Percentiles rank a stretch among this genome's conserved stretches.
These are phyloP conservation scores for Enteromius radiatus DNA, from an alignment of 2,797 vertebrate species.

Conservation along the genomic window DNA sequence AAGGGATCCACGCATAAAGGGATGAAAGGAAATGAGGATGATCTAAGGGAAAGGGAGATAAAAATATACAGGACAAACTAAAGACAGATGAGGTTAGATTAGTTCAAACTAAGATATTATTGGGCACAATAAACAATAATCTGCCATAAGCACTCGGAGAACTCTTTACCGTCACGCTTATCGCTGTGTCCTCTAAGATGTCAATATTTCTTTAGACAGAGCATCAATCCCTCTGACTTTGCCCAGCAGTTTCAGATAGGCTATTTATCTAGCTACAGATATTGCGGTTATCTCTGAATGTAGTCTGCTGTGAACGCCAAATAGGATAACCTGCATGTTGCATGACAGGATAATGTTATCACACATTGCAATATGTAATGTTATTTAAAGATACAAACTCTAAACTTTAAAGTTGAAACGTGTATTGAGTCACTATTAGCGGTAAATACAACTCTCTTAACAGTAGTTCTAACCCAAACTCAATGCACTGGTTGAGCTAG, in stretches of 20 bases:
- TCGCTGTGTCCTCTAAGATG: constrained; percentile 30
- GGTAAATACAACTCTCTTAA: neutral
- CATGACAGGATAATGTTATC: neutral
- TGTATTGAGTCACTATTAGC: neutral
- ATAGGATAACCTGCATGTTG: constrained; percentile 12
- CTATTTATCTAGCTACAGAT: constrained; percentile 32
- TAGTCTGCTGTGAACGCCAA: constrained; percentile 28
- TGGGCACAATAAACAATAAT: constrained; percentile 2
- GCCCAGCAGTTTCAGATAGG: constrained; percentile 27
- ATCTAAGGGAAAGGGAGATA: neutral
- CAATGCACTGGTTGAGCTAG: neutral
- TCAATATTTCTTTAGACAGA: constrained; percentile 44
- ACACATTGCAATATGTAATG: constrained; percentile 3
- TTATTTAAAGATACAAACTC: neutral
- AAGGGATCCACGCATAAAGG: neutral
- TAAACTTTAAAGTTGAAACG: neutral
- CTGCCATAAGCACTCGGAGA: neutral
- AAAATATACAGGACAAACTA: neutral
- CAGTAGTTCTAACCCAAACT: neutral
- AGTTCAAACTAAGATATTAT: constrained; percentile 8
- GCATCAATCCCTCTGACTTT: constrained; percentile 10
- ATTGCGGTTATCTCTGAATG: constrained; percentile 3
- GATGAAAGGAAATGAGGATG: neutral
- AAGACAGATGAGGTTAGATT: constrained; percentile 13
- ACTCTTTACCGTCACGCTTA: constrained; percentile 24